Conservation (phyloP, 2,888 invertebrate genomes). For the Drosophila pseudotalamancana region DNA sequence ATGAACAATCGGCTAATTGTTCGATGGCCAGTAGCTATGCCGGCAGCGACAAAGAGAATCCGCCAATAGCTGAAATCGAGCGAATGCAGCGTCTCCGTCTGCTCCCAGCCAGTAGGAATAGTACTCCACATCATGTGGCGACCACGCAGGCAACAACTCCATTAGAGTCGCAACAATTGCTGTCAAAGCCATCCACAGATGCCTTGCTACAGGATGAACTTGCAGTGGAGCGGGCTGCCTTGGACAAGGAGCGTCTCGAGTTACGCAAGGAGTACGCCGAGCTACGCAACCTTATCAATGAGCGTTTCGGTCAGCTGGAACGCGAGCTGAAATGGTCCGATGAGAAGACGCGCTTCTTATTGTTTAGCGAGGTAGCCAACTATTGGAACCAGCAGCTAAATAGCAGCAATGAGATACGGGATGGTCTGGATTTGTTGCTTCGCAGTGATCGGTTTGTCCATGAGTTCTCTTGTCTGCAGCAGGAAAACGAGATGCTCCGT, state of each 20-base stretch:
- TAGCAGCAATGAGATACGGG: constrained; percentile 69
- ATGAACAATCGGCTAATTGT: constrained; percentile 32
- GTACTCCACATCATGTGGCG: constrained; percentile 73
- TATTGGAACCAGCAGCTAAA: constrained; percentile 73
- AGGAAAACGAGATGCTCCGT: constrained; percentile 79
- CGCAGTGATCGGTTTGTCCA: constrained; percentile 79
- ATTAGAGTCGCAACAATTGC: constrained; percentile 39
- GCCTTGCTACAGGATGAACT: background rate
- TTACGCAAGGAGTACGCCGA: constrained; percentile 47
- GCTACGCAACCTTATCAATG: constrained; percentile 35
- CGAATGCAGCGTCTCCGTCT: constrained; percentile 63
- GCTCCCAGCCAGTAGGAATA: constrained; percentile 74
- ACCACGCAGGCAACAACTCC: background rate
- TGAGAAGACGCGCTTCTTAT: constrained; percentile 73
- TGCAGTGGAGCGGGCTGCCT: background rate
- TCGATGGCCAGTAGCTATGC: constrained; percentile 59
- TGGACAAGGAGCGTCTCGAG: background rate
- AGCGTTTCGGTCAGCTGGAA: constrained; percentile 72
- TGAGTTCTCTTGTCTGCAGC: constrained; percentile 76
- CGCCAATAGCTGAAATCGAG: constrained; percentile 43
- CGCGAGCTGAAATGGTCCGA: constrained; percentile 75
- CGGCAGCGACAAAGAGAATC: constrained; percentile 77
- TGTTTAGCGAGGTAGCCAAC: constrained; percentile 70
- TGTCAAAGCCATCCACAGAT: constrained; percentile 44
- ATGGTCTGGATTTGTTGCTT: constrained; percentile 72